Percentiles rank a stretch among this genome's conserved stretches.
Evolutionary conservation across 1,140 invertebrate species (phyloP).

Genomic region (Octopus sinensis): DNA sequence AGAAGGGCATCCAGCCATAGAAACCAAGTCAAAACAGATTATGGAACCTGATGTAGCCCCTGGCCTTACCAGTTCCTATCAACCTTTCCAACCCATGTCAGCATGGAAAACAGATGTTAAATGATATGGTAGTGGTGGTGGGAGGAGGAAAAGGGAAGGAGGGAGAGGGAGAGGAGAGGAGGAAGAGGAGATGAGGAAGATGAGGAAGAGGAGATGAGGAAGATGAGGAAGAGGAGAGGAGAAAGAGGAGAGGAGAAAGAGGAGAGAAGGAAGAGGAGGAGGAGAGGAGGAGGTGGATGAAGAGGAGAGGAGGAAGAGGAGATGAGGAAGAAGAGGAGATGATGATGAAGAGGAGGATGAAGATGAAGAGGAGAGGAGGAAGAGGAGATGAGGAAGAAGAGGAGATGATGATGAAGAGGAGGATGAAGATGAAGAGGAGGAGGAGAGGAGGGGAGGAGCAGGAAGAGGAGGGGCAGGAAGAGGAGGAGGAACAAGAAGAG

Average conservation of each 20-base stretch:
- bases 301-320: neutral
- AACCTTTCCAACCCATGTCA: neutral
- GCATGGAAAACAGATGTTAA: neutral
- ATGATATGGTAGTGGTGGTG: neutral
- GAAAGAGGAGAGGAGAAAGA: neutral
- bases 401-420: neutral
- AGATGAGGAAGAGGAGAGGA: slow-evolving; percentile 20
- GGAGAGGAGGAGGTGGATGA: neutral
- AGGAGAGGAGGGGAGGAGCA: neutral
- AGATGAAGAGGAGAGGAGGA: slow-evolving; percentile 1
- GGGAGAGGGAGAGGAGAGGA: neutral
- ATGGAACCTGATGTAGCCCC: neutral
- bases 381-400: neutral
- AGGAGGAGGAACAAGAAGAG: neutral
- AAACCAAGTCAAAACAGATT: neutral
- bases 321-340: neutral
- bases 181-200: slow-evolving; percentile 16
- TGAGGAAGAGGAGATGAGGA: slow-evolving; percentile 6
- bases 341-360: neutral
- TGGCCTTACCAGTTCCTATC: neutral
- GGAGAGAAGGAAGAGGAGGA: slow-evolving; percentile 1
- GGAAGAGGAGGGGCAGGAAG: neutral
- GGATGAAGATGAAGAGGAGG: neutral
- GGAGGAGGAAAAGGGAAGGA: neutral
- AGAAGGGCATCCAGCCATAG: neutral